Base-by-base conservation (phyloP, 2,113 vertebrate species). In the Indicator indicator region DNA sequence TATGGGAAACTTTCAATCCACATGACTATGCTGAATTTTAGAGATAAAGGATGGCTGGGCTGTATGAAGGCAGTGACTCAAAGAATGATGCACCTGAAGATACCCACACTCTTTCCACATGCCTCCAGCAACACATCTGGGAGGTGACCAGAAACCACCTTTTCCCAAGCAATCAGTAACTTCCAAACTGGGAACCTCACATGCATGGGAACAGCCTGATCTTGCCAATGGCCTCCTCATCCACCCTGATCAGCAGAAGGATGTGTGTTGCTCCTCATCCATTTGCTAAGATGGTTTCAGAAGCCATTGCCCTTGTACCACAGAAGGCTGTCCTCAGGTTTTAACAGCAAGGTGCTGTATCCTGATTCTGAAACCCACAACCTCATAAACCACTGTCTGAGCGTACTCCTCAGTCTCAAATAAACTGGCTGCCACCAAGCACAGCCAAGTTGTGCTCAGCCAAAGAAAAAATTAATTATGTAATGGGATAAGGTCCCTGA, bases 111-210 rank as follows among this genome's bases (percentile, higher is more conserved):
- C 52, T 44, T 89, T 58, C 70, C 55, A 67, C 2, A 33, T 8
- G 12, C 4, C 24, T 16, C n/a, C 70, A 89, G 56, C 58, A 70
- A 59, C 0, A 0, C 0, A 16, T 56, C 12, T 12, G 3, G 65
- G 17, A 80, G 20, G 46, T 11, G 9, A 85, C 30, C 50, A 64
- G 70, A 69, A 87, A 69, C 28, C 27, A n/a, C 20, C 19, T 60
- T 85, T 82, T 74, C 70, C 33, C 23, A 55, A 73, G 20, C 55
- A 69, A 88, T 16, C 17, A 69, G 55, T 54, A 69, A 73, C 24
- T 81, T 72, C 40, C 32, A 63, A 75, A 88, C 7, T 19, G 9
- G 16, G 63, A 86, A 75, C 18, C 32, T 30, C 46, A 20, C 12
- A 4, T 15, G 13, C 74, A 42, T 6, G 33, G 33, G 27, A 78